phyloP scores from a whole-genome alignment of 2,797 vertebrate genomes.

The Brotula barbata region DNA sequence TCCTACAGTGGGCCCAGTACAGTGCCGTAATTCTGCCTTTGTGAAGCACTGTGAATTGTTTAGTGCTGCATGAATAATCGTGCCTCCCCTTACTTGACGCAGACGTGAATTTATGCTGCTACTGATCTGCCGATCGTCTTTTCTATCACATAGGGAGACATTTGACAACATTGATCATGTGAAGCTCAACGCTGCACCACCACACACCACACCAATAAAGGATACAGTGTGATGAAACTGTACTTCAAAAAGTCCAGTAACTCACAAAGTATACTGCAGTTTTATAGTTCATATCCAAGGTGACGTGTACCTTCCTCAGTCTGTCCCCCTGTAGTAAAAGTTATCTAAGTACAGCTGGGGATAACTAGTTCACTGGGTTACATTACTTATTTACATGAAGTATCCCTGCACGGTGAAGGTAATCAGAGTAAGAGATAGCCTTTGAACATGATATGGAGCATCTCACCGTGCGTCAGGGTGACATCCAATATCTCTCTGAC shows the following conservation, averaged over 20 bases:
- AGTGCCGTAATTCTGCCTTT: too few relatives aligned
- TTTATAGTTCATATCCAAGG: too few relatives aligned
- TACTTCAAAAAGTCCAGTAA: neutral
- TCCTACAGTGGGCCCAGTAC: too few relatives aligned
- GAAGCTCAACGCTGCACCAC: neutral
- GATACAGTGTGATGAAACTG: neutral
- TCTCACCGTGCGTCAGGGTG: conserved; percentile 29
- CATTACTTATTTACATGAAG: conserved; percentile 53
- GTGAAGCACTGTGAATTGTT: too few relatives aligned
- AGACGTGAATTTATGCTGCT: too few relatives aligned
- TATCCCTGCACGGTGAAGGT: conserved; percentile 5
- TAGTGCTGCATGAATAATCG: too few relatives aligned
- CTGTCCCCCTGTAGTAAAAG: too few relatives aligned
- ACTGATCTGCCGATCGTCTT: too few relatives aligned
- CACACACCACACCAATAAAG: neutral
- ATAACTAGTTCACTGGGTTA: conserved; percentile 46
- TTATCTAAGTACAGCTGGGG: neutral
- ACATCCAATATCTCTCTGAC: conserved; percentile 31
- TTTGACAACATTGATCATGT: too few relatives aligned
- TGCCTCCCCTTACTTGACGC: too few relatives aligned
- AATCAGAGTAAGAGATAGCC: conserved; percentile 29
- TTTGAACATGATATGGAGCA: conserved; percentile 34
- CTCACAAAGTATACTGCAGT: too few relatives aligned
- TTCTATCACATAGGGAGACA: too few relatives aligned
- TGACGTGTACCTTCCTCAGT: neutral